phyloP scores from a whole-genome alignment of 2,888 invertebrate genomes.

The Mylabris sibirica region DNA sequence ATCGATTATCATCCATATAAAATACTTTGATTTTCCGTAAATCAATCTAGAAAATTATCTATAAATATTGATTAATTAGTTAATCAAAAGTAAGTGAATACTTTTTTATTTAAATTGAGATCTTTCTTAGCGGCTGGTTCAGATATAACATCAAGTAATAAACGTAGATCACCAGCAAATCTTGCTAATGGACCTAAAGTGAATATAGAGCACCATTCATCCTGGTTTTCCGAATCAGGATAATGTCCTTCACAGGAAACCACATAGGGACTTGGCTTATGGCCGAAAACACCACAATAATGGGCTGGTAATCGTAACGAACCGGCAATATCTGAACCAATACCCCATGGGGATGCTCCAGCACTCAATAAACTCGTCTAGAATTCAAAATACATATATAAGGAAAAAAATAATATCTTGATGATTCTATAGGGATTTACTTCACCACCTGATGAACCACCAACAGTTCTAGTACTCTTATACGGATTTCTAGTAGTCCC shows the following conservation, averaged over 20 bases:
- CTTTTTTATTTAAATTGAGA: slow-evolving; percentile 61
- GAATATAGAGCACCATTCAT: slow-evolving; percentile 74
- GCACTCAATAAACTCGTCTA: slow-evolving; percentile 78
- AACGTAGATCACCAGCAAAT: slow-evolving; percentile 83
- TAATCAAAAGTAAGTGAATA: slow-evolving; percentile 4
- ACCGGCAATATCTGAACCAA: slow-evolving; percentile 91
- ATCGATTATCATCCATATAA: slow-evolving; percentile 73
- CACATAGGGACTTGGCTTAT: slow-evolving; percentile 81
- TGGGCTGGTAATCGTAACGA: slow-evolving; percentile 88
- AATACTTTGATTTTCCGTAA: slow-evolving; percentile 74
- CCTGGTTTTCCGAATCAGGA: slow-evolving; percentile 68
- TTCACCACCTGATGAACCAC: slow-evolving; percentile 92
- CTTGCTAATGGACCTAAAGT: slow-evolving; percentile 87
- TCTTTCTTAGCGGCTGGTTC: slow-evolving; percentile 62
- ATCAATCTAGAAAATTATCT: slow-evolving; percentile 62
- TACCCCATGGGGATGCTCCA: slow-evolving; percentile 81
- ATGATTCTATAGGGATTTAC: slow-evolving; percentile 59
- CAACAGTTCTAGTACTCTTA: slow-evolving; percentile 74
- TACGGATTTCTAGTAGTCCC: slow-evolving; percentile 88
- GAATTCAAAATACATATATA: slow-evolving; percentile 36
- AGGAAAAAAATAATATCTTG: neutral
- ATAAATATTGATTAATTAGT: neutral
- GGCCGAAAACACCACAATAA: slow-evolving; percentile 93
- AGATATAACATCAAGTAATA: slow-evolving; percentile 75
- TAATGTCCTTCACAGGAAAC: slow-evolving; percentile 74